phyloP scores from a whole-genome alignment of 2,113 vertebrate species.

The Rhea americana region DNA sequence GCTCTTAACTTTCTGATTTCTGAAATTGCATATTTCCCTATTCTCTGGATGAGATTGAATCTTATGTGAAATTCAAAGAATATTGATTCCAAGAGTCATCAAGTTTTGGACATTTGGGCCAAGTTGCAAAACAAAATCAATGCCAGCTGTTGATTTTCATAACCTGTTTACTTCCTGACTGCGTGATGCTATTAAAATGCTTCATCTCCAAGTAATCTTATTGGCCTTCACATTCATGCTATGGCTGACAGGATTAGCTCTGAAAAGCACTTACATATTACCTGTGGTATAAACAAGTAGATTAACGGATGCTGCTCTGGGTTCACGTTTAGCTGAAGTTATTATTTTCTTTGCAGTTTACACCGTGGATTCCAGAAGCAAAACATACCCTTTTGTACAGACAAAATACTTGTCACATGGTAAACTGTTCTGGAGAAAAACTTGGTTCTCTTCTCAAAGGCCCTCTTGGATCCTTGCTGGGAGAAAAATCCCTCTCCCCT shows the following conservation, averaged over 20 bases:
- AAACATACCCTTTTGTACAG: neutral
- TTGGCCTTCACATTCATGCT: constrained; percentile 22
- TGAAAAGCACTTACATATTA: constrained; percentile 38
- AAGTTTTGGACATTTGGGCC: constrained; percentile 1
- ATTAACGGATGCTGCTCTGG: neutral
- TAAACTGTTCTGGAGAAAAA: neutral
- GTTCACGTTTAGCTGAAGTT: neutral
- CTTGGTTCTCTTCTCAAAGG: neutral
- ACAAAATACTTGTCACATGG: neutral
- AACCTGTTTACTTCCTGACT: constrained; percentile 56
- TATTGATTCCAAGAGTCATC: constrained; percentile 37
- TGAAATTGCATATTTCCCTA: neutral
- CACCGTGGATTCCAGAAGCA: neutral
- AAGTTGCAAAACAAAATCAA: constrained; percentile 51
- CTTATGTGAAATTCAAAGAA: constrained; percentile 25
- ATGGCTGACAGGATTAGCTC: constrained; percentile 39
- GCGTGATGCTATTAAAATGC: constrained; percentile 50
- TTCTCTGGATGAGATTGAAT: neutral
- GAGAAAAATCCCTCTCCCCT: neutral
- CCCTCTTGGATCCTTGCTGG: neutral
- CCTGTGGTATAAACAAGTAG: constrained; percentile 36
- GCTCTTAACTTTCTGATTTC: neutral
- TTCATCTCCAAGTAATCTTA: constrained; percentile 23
- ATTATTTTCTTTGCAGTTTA: constrained; percentile 18
- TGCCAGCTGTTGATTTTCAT: constrained; percentile 37